Evolutionary conservation across 2,797 vertebrate species (phyloP).

Genomic region (Enteromius afrohamiltoni): DNA sequence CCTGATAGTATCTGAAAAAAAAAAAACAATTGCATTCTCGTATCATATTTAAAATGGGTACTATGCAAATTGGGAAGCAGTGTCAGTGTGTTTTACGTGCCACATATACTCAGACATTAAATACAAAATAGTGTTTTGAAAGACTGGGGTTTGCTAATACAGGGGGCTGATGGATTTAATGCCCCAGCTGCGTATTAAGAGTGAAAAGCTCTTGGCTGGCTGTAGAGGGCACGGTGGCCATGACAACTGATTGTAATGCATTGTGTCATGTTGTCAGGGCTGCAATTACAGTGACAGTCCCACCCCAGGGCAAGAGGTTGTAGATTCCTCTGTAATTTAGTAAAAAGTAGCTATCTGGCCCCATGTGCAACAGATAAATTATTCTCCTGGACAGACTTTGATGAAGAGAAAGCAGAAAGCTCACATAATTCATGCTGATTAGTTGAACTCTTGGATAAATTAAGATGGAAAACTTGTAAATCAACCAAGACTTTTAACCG

Average conservation of each 20-base stretch:
- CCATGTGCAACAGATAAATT: constrained; percentile 44
- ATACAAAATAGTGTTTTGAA: constrained; percentile 33
- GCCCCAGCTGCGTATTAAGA: constrained; percentile 35
- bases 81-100: constrained; percentile 10
- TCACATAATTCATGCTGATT: constrained; percentile 20
- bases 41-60: background rate
- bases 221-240: constrained; percentile 29
- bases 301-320: constrained; percentile 44
- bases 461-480: constrained; percentile 4
- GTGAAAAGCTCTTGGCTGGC: constrained; percentile 41
- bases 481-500: background rate
- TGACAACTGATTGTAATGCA: constrained; percentile 55
- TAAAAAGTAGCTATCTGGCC: constrained; percentile 43
- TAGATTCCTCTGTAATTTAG: constrained; percentile 50
- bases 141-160: constrained; percentile 23
- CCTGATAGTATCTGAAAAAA: background rate
- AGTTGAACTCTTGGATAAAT: constrained; percentile 20
- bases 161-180: constrained; percentile 49
- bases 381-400: constrained; percentile 29
- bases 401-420: constrained; percentile 12
- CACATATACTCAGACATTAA: constrained; percentile 24
- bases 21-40: background rate
- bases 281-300: constrained; percentile 55
- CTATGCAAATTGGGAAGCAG: background rate
- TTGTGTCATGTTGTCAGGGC: constrained; percentile 62